These are phyloP conservation scores for Pelecanus crispus DNA, from an alignment of 2,113 vertebrate species.

Conservation along the genomic window DNA sequence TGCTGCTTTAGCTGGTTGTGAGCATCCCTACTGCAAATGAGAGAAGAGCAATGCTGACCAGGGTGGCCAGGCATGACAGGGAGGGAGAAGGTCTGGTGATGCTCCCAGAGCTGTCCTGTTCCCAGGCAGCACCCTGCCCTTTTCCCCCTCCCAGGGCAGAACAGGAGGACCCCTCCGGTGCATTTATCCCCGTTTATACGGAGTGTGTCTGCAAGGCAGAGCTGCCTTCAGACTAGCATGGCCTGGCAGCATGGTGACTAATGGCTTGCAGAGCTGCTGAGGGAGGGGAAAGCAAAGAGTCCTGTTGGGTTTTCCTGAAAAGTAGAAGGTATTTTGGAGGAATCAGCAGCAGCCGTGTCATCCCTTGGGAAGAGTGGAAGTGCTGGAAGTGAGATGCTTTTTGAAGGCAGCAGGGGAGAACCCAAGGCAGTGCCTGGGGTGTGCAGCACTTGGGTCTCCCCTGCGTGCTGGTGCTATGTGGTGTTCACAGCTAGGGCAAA, in stretches of 20 bases:
- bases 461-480: fast-evolving
- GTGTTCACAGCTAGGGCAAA: neutral
- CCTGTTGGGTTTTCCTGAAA: neutral
- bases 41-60: neutral
- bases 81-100: neutral
- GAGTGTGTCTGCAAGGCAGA: neutral
- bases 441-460: neutral
- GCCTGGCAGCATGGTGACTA: neutral
- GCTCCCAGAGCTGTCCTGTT: neutral
- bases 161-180: neutral
- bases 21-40: neutral
- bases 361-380: neutral
- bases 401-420: neutral
- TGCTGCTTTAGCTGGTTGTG: neutral
- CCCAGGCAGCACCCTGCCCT: neutral
- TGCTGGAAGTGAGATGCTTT: neutral
- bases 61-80: too few species aligned
- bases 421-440: neutral
- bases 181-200: neutral
- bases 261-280: neutral
- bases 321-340: neutral
- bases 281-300: neutral
- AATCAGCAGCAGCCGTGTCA: neutral
- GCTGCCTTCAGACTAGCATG: neutral
- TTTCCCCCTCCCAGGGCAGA: neutral